Percentiles rank a stretch among this genome's conserved stretches.
These are phyloP conservation scores for Leptinotarsa rubiginosa DNA, from an alignment of 2,888 invertebrate genomes.

Conservation along the genomic window DNA sequence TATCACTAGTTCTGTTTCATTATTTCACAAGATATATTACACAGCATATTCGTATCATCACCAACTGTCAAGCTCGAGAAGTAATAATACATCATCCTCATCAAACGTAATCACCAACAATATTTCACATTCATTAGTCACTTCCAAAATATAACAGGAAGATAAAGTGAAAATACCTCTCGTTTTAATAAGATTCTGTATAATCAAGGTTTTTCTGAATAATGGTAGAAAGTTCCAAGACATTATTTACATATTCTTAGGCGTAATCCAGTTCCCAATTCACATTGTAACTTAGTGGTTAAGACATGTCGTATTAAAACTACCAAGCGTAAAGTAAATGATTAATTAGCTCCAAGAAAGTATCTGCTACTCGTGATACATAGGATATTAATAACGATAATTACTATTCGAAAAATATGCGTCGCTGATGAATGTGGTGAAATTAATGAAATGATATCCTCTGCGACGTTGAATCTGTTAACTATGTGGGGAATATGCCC, in stretches of 20 bases:
- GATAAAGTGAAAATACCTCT: constrained; percentile 17
- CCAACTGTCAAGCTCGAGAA: constrained; percentile 8
- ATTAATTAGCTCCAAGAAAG: constrained; percentile 26
- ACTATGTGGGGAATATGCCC: not conserved
- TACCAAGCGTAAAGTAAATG: constrained; percentile 34
- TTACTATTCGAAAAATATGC: constrained; percentile 24
- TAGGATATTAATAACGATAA: constrained; percentile 26
- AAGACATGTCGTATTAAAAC: constrained; percentile 34
- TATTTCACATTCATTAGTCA: constrained; percentile 13
- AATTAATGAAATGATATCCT: constrained; percentile 1
- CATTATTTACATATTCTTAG: constrained; percentile 25
- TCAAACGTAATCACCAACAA: constrained; percentile 13
- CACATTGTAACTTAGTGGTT: constrained; percentile 27
- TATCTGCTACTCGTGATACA: constrained; percentile 31
- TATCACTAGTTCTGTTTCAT: not conserved
- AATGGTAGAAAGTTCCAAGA: constrained; percentile 11
- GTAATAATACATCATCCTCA: constrained; percentile 4
- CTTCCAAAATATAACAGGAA: constrained; percentile 12
- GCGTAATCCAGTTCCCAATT: constrained; percentile 26
- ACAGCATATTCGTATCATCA: not conserved
- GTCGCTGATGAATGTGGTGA: constrained; percentile 25
- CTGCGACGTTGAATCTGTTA: constrained; percentile 6
- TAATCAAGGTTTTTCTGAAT: constrained; percentile 14
- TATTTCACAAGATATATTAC: constrained; percentile 1
- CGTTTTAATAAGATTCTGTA: constrained; percentile 8